Evolutionary conservation across 2,797 vertebrate species (phyloP), one percentile per base, ranked within the genome.

Genomic region (Emydoidea blandingii): DNA sequence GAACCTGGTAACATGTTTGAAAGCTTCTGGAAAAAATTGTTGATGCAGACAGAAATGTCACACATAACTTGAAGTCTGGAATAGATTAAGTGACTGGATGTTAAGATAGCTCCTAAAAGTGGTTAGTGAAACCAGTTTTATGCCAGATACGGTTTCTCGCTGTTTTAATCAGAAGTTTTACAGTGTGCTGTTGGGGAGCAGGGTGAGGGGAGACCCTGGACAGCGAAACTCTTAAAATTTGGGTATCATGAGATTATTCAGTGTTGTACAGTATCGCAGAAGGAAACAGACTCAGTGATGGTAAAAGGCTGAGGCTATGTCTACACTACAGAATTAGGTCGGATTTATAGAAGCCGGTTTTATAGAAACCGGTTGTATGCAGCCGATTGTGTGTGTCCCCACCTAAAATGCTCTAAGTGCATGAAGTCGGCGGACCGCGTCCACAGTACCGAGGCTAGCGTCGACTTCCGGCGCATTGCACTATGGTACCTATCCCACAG

Each of bases 281-380:
- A n/a, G 18, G 62, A 68, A 68, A 21, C n/a, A 62, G 34, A 18
- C 34, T n/a, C 23, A 10, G 54, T 57, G 41, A 19, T 37, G 89
- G 3, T 92, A 86, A 93, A 89, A 86, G 27, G 15, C 81, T 59
- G 91, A n/a, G n/a, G n/a, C n/a, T n/a, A n/a, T n/a, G n/a, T n/a
- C n/a, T n/a, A n/a, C n/a, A n/a, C n/a, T n/a, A n/a, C n/a, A n/a
- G n/a, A n/a, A n/a, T n/a, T n/a, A n/a, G n/a, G n/a, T n/a, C n/a
- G n/a, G n/a, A n/a, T n/a, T n/a, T n/a, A n/a, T n/a, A n/a, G n/a
- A n/a, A n/a, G n/a, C n/a, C n/a, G n/a, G n/a, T n/a, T n/a, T n/a
- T n/a, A n/a, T n/a, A n/a, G n/a, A n/a, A n/a, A n/a, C n/a, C n/a
- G n/a, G n/a, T n/a, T n/a, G n/a, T n/a, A n/a, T n/a, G n/a, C n/a